Evolutionary conservation across 2,113 vertebrate species (phyloP).

Genomic region (zebrafish (Danio rerio)): DNA sequence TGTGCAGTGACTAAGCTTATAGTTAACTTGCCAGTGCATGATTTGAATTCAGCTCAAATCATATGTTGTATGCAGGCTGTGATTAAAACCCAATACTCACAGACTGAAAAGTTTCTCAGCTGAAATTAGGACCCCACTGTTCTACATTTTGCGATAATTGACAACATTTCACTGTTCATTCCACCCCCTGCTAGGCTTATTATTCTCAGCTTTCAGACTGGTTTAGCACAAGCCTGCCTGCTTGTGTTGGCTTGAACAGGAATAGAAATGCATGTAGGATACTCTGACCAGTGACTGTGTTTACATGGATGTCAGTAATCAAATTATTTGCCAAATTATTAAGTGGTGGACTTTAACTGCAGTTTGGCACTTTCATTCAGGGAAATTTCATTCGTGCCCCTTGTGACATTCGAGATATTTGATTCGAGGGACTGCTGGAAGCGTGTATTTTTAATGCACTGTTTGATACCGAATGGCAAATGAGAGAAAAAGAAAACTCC

Average conservation of each 20-base stretch:
- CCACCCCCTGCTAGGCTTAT: slow-evolving; percentile 13
- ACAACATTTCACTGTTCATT: slow-evolving; percentile 32
- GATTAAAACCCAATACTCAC: slow-evolving; percentile 25
- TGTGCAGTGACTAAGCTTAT: neutral
- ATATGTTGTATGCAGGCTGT: neutral
- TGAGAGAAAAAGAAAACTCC: no score
- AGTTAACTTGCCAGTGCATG: neutral
- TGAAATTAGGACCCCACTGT: slow-evolving; percentile 11
- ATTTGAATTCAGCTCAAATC: slow-evolving; percentile 3
- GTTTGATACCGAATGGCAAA: no score
- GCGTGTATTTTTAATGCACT: no score
- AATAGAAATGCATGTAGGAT: slow-evolving; percentile 27
- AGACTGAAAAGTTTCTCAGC: slow-evolving; percentile 7
- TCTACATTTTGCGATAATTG: slow-evolving; percentile 37
- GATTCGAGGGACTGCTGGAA: no score
- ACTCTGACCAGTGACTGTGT: no score
- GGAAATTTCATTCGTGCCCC: no score
- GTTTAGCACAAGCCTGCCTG: slow-evolving; percentile 9
- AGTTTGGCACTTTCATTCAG: no score
- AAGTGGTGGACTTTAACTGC: no score
- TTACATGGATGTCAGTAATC: no score
- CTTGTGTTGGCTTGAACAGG: slow-evolving; percentile 28
- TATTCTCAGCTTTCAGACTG: slow-evolving; percentile 14
- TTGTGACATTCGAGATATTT: no score
- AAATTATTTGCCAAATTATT: no score